phyloP scores from a whole-genome alignment of 2,113 vertebrate species.

The Apteryx owenii region DNA sequence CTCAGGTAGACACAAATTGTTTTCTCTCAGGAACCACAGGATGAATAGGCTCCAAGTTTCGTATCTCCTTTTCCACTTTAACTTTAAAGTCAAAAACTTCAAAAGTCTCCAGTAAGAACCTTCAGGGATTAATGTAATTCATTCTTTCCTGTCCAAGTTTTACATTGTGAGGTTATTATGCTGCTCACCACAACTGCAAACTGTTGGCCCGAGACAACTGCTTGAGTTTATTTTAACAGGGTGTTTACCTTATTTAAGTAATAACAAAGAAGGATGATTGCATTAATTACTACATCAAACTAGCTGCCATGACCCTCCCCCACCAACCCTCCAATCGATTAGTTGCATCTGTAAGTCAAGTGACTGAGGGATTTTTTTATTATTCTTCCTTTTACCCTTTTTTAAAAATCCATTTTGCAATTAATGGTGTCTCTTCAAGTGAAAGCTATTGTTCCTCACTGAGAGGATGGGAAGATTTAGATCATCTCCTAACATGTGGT shows the following conservation, averaged over 20 bases:
- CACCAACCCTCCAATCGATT: conserved; percentile 36
- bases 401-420: conserved; percentile 9
- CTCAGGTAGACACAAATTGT: neutral
- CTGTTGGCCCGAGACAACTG: conserved; percentile 50
- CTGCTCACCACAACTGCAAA: conserved; percentile 45
- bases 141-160: conserved; percentile 55
- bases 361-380: neutral
- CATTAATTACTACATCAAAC: conserved; percentile 36
- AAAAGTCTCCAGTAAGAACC: conserved; percentile 52
- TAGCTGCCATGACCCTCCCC: conserved; percentile 15
- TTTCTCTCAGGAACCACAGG: conserved; percentile 4
- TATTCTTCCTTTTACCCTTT: neutral
- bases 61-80: conserved; percentile 36
- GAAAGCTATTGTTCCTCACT: conserved; percentile 47
- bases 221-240: conserved; percentile 64
- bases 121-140: conserved; percentile 55
- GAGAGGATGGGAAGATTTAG: conserved; percentile 44
- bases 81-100: conserved; percentile 52
- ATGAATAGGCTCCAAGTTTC: conserved; percentile 21
- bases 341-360: conserved; percentile 53
- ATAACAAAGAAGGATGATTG: conserved; percentile 40
- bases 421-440: conserved; percentile 24
- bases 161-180: conserved; percentile 15
- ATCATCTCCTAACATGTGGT: neutral
- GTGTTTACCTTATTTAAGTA: conserved; percentile 65